These are phyloP conservation scores for Penaeus vannamei DNA, from an alignment of 1,140 invertebrate genomes.

Conservation along the genomic window DNA sequence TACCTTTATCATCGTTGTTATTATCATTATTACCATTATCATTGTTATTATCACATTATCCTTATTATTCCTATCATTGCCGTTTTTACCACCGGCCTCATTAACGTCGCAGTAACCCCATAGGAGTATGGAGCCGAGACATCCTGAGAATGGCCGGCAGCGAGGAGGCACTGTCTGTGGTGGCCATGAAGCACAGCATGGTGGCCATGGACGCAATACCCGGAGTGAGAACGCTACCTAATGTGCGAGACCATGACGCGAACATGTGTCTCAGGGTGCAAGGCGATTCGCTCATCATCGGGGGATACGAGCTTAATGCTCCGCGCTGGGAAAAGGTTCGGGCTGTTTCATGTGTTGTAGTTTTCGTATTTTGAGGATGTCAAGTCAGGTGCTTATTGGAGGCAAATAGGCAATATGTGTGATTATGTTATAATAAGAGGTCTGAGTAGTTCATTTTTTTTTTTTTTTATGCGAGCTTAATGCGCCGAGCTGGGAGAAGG, in stretches of 20 bases:
- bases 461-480: constrained; percentile 89
- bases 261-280: constrained; percentile 86
- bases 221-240: constrained; percentile 80
- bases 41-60: no score
- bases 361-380: no score
- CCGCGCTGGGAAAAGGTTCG: constrained; percentile 81
- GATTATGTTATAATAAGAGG: no score
- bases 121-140: not conserved
- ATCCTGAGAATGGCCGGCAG: not conserved
- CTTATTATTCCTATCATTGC: no score
- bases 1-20: no score
- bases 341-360: no score
- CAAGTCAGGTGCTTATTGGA: no score
- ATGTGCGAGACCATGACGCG: constrained; percentile 86
- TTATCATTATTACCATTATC: no score
- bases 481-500: constrained; percentile 83
- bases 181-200: constrained; percentile 90
- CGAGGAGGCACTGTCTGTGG: constrained; percentile 72
- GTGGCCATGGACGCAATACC: constrained; percentile 84
- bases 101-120: no score
- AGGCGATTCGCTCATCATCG: constrained; percentile 84
- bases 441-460: no score
- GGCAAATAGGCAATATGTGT: not conserved
- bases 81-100: no score
- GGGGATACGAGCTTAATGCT: constrained; percentile 89